Percentiles rank a stretch among this genome's conserved stretches.
phyloP scores from a whole-genome alignment of 2,113 vertebrate species.

The Chaenocephalus aceratus region DNA sequence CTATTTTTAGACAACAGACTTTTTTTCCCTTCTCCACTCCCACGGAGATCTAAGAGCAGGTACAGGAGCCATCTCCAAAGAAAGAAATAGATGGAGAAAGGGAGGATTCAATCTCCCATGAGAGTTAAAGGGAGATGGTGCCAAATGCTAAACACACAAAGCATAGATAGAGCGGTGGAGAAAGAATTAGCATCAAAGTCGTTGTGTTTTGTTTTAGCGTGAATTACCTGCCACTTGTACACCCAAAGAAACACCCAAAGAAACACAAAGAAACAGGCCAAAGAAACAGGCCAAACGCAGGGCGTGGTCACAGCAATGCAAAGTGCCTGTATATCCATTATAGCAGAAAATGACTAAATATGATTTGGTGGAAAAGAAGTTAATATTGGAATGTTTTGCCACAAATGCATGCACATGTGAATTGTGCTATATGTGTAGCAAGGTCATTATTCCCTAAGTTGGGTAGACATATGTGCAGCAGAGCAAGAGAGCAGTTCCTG shows the following conservation, averaged over 20 bases:
- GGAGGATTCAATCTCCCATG: constrained; percentile 27
- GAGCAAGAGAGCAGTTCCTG: not conserved
- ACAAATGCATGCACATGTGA: not conserved
- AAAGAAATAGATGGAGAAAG: constrained; percentile 24
- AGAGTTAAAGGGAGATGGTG: constrained; percentile 42
- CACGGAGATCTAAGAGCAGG: constrained; percentile 58
- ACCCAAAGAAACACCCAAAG: constrained; percentile 17
- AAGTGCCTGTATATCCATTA: not conserved
- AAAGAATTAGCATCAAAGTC: constrained; percentile 5
- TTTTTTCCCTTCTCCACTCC: constrained; percentile 30
- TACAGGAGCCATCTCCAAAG: constrained; percentile 41
- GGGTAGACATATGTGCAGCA: not conserved
- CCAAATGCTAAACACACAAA: constrained; percentile 28
- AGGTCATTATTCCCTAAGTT: not conserved
- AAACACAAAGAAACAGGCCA: no score
- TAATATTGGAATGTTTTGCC: not conserved
- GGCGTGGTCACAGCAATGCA: not conserved
- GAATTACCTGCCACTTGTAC: constrained; percentile 5
- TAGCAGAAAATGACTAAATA: not conserved
- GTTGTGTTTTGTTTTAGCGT: constrained; percentile 16
- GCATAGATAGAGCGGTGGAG: constrained; percentile 9
- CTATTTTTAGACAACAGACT: constrained; percentile 67
- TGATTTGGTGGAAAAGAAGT: not conserved
- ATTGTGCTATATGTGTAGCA: not conserved
- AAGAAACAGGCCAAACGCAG: constrained; percentile 1